A percentile compares a stretch with the other conserved stretches of the same genome.
Conservation (phyloP, 2,888 invertebrate species). For the Dromius quadrimaculatus region DNA sequence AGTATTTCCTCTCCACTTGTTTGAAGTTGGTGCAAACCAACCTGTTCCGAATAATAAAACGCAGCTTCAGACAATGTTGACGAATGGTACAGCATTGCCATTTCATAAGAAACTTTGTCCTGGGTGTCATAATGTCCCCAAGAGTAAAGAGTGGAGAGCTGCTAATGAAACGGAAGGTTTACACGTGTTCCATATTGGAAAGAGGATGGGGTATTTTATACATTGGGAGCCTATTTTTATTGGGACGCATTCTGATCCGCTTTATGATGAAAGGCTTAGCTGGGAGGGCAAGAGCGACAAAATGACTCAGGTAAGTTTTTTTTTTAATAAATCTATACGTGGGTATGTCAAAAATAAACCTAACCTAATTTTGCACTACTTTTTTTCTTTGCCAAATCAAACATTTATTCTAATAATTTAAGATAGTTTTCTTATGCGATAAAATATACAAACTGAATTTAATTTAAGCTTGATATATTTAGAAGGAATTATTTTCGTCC, state of each 20-base stretch:
- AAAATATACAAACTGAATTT: too few relatives aligned
- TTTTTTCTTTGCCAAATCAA: too few relatives aligned
- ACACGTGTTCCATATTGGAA: slow-evolving; percentile 87
- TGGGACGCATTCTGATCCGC: slow-evolving; percentile 88
- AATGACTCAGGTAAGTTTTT: slow-evolving; percentile 92
- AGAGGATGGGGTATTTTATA: slow-evolving; percentile 80
- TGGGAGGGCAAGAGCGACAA: slow-evolving; percentile 97
- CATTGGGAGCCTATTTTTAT: slow-evolving; percentile 97
- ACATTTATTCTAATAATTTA: too few relatives aligned
- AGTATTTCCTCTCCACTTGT: slow-evolving; percentile 90
- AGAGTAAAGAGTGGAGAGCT: slow-evolving; percentile 86
- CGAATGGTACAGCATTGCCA: slow-evolving; percentile 84
- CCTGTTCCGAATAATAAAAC: slow-evolving; percentile 81
- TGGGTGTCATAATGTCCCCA: slow-evolving; percentile 89
- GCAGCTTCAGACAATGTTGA: slow-evolving; percentile 76
- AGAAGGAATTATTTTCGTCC: too few relatives aligned
- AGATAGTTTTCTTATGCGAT: too few relatives aligned
- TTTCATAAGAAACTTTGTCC: slow-evolving; percentile 93
- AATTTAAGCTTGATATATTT: too few relatives aligned
- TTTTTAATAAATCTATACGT: too few relatives aligned
- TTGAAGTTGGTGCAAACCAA: slow-evolving; percentile 82
- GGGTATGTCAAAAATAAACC: too few relatives aligned
- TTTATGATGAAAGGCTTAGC: slow-evolving; percentile 91
- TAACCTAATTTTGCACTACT: too few relatives aligned
- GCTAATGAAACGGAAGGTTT: slow-evolving; percentile 78